A percentile compares a stretch with the other conserved stretches of the same genome.
Conservation (phyloP, 2,113 vertebrate genomes). For the Ovibos moschatus region DNA sequence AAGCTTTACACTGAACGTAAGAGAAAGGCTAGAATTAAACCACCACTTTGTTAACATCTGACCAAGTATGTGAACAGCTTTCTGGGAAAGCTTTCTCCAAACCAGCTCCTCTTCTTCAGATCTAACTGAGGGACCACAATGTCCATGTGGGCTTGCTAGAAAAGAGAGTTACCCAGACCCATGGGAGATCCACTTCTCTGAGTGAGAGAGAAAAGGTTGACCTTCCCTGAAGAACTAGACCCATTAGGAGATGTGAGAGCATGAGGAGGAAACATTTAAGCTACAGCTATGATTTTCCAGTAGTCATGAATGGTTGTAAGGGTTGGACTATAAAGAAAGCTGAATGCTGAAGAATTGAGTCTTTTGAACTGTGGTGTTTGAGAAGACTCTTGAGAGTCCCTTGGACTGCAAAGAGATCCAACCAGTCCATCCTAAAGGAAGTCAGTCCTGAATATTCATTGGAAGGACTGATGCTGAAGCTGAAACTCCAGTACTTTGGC, state of each 20-base stretch:
- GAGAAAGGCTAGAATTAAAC: neutral
- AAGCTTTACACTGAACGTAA: neutral
- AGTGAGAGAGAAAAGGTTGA: neutral
- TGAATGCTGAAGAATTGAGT: rapidly evolving
- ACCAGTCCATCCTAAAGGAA: neutral
- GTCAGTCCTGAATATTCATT: neutral
- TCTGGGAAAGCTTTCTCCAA: neutral
- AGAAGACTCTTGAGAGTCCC: neutral
- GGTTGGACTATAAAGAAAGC: neutral
- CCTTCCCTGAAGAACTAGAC: neutral
- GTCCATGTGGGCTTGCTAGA: too few species aligned
- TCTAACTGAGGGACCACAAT: neutral
- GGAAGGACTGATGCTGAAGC: neutral
- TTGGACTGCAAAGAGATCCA: neutral
- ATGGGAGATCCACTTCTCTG: neutral
- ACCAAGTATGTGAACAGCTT: neutral
- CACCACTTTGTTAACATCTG: neutral
- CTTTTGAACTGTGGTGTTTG: neutral
- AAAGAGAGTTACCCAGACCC: neutral
- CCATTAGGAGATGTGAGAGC: neutral
- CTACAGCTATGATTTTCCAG: neutral
- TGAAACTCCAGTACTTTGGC: neutral
- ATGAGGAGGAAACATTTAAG: neutral
- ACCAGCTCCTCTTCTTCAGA: neutral
- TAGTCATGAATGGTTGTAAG: neutral